These are phyloP conservation scores for Sciurus niger DNA, from an alignment of 2,113 vertebrate species.

Conservation along the genomic window DNA sequence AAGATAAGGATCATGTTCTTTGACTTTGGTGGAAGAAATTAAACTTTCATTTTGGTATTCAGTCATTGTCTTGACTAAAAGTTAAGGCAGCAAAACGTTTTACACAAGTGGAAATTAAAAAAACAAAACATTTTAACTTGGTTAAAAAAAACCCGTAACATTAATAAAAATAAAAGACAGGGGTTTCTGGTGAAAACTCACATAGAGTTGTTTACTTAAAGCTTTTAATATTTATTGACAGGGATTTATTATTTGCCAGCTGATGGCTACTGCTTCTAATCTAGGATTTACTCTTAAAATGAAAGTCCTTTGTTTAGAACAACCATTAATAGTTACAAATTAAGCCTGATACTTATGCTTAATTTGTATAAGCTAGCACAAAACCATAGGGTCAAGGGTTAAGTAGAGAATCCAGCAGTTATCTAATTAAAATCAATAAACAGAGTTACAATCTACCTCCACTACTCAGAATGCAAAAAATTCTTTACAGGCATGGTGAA, in stretches of 20 bases:
- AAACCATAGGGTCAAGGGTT: neutral
- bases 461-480: neutral
- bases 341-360: neutral
- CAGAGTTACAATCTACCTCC: neutral
- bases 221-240: neutral
- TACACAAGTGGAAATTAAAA: conserved; percentile 25
- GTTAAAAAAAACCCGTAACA: neutral
- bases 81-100: conserved; percentile 53
- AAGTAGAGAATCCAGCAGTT: neutral
- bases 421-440: conserved; percentile 17
- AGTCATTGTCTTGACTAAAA: neutral
- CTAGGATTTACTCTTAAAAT: neutral
- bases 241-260: neutral
- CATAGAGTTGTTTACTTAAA: neutral
- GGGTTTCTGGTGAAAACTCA: neutral
- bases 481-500: neutral
- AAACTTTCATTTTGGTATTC: conserved; percentile 24
- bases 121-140: neutral
- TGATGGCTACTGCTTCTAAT: neutral
- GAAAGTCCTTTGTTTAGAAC: neutral
- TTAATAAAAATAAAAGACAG: conserved; percentile 20
- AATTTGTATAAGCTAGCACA: neutral
- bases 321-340: neutral
- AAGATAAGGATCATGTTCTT: neutral
- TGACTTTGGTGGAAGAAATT: neutral